Percentiles rank a stretch among this genome's conserved stretches.
Evolutionary conservation across 2,888 invertebrate genomes (phyloP).

Genomic region (Tenthredo distinguenda): DNA sequence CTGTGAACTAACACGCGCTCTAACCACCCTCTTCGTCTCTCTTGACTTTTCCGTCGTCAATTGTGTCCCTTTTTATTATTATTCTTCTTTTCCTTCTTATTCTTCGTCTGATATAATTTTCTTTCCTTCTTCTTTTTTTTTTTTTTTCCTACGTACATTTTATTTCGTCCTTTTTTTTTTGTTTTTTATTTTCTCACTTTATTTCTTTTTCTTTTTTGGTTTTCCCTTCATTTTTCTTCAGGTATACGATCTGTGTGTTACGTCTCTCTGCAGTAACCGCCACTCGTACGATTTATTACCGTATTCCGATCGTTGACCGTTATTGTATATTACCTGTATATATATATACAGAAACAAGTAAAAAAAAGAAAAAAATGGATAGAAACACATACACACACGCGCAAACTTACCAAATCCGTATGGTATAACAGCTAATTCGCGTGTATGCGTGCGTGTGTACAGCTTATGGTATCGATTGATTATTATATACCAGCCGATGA

Average conservation of each 20-base stretch:
- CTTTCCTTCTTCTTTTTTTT: background rate
- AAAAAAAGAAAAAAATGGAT: too few relatives aligned
- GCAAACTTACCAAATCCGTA: background rate
- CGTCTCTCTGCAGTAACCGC: background rate
- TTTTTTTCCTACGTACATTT: slow-evolving; percentile 20
- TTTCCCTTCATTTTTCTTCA: background rate
- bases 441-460: background rate
- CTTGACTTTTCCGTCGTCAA: slow-evolving; percentile 59
- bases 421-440: background rate
- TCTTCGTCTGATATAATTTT: slow-evolving; percentile 56
- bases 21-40: slow-evolving; percentile 43
- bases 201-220: background rate
- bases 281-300: slow-evolving; percentile 17
- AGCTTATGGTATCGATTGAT: slow-evolving; percentile 4
- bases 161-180: background rate
- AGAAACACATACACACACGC: background rate
- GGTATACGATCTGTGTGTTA: background rate
- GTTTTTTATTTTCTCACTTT: background rate
- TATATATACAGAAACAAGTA: slow-evolving; percentile 12
- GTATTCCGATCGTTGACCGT: slow-evolving; percentile 41
- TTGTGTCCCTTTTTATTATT: slow-evolving; percentile 39
- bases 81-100: slow-evolving; percentile 56
- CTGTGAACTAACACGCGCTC: slow-evolving; percentile 76
- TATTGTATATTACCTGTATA: slow-evolving; percentile 47
- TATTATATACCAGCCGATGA: background rate